Evolutionary conservation across 2,797 vertebrate species (phyloP).

Genomic region (Siniperca obscura): DNA sequence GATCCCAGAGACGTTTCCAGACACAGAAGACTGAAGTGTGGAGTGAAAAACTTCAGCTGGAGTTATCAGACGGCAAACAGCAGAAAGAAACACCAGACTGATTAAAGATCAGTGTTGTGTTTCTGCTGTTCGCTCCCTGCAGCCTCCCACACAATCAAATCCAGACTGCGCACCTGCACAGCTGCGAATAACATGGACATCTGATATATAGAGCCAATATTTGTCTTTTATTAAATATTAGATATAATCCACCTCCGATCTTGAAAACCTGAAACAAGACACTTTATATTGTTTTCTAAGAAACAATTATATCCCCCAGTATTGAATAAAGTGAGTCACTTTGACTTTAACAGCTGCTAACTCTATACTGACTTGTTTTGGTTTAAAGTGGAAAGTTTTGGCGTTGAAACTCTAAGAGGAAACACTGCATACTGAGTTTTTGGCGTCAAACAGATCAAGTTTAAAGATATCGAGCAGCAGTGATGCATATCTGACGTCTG

Average conservation of each 20-base stretch:
- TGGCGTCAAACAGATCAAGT: background rate
- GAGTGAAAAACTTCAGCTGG: slow-evolving; percentile 1
- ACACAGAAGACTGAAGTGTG: background rate
- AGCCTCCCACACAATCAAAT: slow-evolving; percentile 27
- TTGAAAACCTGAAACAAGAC: slow-evolving; percentile 6
- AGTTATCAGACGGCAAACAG: slow-evolving; percentile 2
- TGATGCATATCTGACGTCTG: background rate
- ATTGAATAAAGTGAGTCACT: background rate
- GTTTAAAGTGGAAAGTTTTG: background rate
- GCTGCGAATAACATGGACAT: slow-evolving; percentile 29
- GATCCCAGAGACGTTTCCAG: slow-evolving; percentile 1
- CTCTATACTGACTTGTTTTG: too few relatives aligned
- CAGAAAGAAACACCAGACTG: slow-evolving; percentile 5
- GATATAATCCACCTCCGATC: background rate
- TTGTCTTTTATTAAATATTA: slow-evolving; percentile 33
- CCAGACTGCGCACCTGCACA: slow-evolving; percentile 58
- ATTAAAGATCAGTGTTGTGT: slow-evolving; percentile 29
- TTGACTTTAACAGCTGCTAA: background rate
- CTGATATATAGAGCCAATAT: slow-evolving; percentile 10
- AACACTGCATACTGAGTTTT: background rate
- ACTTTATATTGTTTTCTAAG: background rate
- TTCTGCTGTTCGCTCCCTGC: slow-evolving; percentile 18
- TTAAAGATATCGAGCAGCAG: background rate
- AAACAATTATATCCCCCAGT: background rate
- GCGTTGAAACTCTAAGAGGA: background rate